Evolutionary conservation across 2,888 invertebrate genomes (phyloP).

Genomic region (Rosalia funebris): DNA sequence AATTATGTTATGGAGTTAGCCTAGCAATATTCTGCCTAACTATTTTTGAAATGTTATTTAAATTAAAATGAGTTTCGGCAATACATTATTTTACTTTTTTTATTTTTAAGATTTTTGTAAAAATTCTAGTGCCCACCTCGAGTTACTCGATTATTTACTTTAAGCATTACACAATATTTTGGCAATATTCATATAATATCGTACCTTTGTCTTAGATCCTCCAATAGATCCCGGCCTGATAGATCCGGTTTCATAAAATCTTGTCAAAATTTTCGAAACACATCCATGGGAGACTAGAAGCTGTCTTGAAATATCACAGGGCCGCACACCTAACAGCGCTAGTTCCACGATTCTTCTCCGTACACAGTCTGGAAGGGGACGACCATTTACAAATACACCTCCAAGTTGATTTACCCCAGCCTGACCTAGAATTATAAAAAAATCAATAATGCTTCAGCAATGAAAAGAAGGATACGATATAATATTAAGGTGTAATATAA

Average conservation of each 20-base stretch:
- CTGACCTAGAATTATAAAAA: slow-evolving; percentile 75
- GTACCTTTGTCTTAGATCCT: slow-evolving; percentile 93
- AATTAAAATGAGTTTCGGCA: too few relatives aligned
- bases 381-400: slow-evolving; percentile 96
- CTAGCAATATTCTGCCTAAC: too few relatives aligned
- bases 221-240: slow-evolving; percentile 95
- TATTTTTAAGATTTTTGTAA: too few relatives aligned
- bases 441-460: not conserved
- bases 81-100: too few relatives aligned
- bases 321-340: slow-evolving; percentile 92
- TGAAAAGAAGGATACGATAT: not conserved
- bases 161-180: too few relatives aligned
- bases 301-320: slow-evolving; percentile 96
- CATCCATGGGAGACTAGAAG: slow-evolving; percentile 96
- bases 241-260: slow-evolving; percentile 97
- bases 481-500: not conserved
- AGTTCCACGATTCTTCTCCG: slow-evolving; percentile 93
- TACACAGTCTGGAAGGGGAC: slow-evolving; percentile 95
- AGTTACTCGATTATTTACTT: too few relatives aligned
- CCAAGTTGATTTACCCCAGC: slow-evolving; percentile 97
- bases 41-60: too few relatives aligned
- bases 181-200: too few relatives aligned
- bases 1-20: too few relatives aligned
- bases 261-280: slow-evolving; percentile 94
- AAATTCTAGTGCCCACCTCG: too few relatives aligned